A percentile compares a stretch with the other conserved stretches of the same genome.
These are phyloP conservation scores for Drosophila takahashii DNA, from an alignment of 1,140 invertebrate genomes.

Conservation along the genomic window DNA sequence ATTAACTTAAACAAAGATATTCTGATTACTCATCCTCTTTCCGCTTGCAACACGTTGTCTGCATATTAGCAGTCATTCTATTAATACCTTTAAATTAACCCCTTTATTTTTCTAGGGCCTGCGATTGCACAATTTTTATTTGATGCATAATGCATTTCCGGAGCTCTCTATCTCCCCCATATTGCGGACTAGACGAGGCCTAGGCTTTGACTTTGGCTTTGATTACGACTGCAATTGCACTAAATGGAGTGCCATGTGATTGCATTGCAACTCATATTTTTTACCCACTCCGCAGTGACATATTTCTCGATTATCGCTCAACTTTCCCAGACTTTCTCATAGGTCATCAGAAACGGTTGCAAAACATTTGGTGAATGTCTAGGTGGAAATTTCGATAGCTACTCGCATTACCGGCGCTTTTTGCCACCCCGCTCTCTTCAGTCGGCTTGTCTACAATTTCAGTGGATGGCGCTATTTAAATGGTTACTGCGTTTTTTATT, in stretches of 20 bases:
- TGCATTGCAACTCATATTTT: slow-evolving; percentile 28
- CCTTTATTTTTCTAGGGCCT: slow-evolving; percentile 20
- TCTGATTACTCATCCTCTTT: neutral
- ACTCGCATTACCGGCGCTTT: slow-evolving; percentile 37
- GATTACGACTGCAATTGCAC: slow-evolving; percentile 33
- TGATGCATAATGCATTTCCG: slow-evolving; percentile 42
- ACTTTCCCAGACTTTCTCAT: slow-evolving; percentile 49
- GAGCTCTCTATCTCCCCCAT: slow-evolving; percentile 19
- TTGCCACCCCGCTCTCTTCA: slow-evolving; percentile 4
- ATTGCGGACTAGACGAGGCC: slow-evolving; percentile 44
- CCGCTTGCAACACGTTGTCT: neutral
- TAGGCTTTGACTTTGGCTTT: slow-evolving; percentile 63
- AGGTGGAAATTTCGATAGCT: slow-evolving; percentile 44
- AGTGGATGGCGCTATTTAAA: slow-evolving; percentile 45
- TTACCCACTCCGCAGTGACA: slow-evolving; percentile 30
- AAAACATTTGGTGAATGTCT: slow-evolving; percentile 47
- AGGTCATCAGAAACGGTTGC: slow-evolving; percentile 42
- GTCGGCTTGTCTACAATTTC: slow-evolving; percentile 35
- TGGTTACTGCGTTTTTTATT: slow-evolving; percentile 21
- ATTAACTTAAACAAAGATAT: no score
- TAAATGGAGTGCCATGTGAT: slow-evolving; percentile 12
- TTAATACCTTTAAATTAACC: slow-evolving; percentile 35
- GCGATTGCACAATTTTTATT: slow-evolving; percentile 15
- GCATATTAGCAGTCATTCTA: slow-evolving; percentile 8
- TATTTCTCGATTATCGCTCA: slow-evolving; percentile 31